Evolutionary conservation across 2,113 vertebrate species (phyloP).

Genomic region (Maccullochella peelii): DNA sequence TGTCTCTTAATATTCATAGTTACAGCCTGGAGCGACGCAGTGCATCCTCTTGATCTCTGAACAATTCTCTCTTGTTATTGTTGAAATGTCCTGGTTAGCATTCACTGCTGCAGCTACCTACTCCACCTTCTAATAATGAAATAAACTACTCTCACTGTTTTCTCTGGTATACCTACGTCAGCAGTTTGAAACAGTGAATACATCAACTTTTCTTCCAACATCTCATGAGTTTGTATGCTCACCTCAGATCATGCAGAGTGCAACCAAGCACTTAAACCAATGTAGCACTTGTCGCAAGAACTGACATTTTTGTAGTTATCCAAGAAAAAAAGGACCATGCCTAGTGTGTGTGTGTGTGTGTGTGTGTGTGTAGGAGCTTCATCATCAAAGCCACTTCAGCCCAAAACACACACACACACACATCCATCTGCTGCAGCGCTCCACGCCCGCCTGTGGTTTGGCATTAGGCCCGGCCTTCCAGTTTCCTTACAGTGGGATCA

Average conservation of each 20-base stretch:
- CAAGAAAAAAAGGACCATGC: not conserved
- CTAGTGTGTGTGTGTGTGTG: constrained; percentile 1
- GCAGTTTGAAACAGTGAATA: not conserved
- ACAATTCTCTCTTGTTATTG: not conserved
- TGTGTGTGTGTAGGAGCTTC: constrained; percentile 8
- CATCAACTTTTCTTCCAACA: not conserved
- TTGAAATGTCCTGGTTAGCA: constrained; percentile 13
- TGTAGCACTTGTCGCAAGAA: not conserved
- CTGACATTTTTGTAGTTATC: not conserved
- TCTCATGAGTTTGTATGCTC: not conserved
- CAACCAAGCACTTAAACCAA: not conserved
- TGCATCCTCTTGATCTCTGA: constrained; percentile 12
- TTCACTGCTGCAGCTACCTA: constrained; percentile 11
- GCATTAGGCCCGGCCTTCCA: constrained; percentile 57
- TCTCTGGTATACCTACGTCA: not conserved
- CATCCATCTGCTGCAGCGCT: constrained; percentile 45
- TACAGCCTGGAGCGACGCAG: not conserved
- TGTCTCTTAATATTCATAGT: constrained; percentile 3
- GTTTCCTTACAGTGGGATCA: constrained; percentile 64
- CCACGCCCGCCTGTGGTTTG: constrained; percentile 74
- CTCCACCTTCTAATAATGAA: constrained; percentile 5
- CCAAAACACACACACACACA: constrained; percentile 40
- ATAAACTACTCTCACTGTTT: not conserved
- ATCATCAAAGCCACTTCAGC: constrained; percentile 55
- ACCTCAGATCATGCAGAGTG: not conserved